phyloP scores from a whole-genome alignment of 2,797 vertebrate genomes.

The Notamacropus eugenii region DNA sequence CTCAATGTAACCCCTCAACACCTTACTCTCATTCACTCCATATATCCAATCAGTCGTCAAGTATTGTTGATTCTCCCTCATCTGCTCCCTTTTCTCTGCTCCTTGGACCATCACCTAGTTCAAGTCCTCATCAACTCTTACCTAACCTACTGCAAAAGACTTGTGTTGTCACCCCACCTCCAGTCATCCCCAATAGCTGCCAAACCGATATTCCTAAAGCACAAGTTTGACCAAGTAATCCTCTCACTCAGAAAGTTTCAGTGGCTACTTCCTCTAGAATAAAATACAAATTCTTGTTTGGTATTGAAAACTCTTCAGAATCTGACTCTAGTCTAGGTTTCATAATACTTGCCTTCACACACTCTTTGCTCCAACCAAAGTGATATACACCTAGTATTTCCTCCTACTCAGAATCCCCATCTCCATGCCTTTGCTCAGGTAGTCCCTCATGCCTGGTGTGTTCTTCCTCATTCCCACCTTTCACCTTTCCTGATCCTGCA shows the following conservation, averaged over 20 bases:
- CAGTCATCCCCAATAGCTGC: neutral
- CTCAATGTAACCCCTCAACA: neutral
- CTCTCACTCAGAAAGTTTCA: neutral
- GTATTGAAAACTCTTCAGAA: neutral
- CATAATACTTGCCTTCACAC: neutral
- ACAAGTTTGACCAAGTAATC: neutral
- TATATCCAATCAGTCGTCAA: neutral
- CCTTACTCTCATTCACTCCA: neutral
- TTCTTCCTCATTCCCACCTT: neutral
- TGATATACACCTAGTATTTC: neutral
- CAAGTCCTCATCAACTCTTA: neutral
- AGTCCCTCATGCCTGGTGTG: neutral
- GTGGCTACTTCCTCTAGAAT: neutral
- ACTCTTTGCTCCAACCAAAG: neutral
- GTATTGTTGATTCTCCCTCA: neutral
- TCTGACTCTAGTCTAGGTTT: neutral
- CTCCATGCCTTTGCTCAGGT: neutral
- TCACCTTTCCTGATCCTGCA: too few relatives aligned
- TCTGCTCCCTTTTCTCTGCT: neutral
- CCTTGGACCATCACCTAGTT: neutral
- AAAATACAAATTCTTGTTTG: neutral
- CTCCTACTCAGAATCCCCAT: neutral
- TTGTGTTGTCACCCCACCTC: neutral
- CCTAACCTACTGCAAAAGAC: neutral
- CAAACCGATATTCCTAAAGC: neutral